A percentile compares a stretch with the other conserved stretches of the same genome.
Conservation (phyloP, 1,140 invertebrate genomes). For the Tetragnatha versicolor region DNA sequence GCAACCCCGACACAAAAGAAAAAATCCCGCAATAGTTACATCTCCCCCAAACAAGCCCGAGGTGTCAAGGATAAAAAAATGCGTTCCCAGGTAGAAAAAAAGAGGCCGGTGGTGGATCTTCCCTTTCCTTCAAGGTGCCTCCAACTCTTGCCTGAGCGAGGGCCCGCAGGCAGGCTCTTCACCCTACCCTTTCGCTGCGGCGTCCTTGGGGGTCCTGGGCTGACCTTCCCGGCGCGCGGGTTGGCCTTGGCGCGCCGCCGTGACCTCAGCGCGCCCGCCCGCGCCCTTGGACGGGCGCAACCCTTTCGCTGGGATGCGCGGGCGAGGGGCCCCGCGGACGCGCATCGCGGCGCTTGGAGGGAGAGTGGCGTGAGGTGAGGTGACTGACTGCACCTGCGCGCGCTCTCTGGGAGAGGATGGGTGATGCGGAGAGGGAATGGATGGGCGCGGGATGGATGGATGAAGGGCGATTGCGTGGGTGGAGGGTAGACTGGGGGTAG, state of each 20-base stretch:
- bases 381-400: too few relatives aligned
- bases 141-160: neutral
- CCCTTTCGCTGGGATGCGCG: too few relatives aligned
- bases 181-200: neutral
- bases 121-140: too few relatives aligned
- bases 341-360: too few relatives aligned
- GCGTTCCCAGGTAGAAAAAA: neutral
- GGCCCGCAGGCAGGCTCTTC: neutral
- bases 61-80: too few relatives aligned
- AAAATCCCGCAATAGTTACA: too few relatives aligned
- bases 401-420: too few relatives aligned
- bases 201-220: neutral
- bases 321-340: too few relatives aligned
- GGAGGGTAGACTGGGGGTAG: neutral
- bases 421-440: neutral
- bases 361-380: too few relatives aligned
- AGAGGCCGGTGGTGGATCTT: too few relatives aligned
- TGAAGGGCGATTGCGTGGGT: neutral
- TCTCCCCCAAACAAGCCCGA: too few relatives aligned
- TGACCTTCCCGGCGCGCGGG: neutral
- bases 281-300: slow-evolving; percentile 4
- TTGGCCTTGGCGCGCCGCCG: slow-evolving; percentile 8
- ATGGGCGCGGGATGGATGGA: neutral
- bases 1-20: too few relatives aligned
- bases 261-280: neutral